These are phyloP conservation scores for Micrasema longulum DNA, from an alignment of 1,140 invertebrate genomes.

Conservation along the genomic window DNA sequence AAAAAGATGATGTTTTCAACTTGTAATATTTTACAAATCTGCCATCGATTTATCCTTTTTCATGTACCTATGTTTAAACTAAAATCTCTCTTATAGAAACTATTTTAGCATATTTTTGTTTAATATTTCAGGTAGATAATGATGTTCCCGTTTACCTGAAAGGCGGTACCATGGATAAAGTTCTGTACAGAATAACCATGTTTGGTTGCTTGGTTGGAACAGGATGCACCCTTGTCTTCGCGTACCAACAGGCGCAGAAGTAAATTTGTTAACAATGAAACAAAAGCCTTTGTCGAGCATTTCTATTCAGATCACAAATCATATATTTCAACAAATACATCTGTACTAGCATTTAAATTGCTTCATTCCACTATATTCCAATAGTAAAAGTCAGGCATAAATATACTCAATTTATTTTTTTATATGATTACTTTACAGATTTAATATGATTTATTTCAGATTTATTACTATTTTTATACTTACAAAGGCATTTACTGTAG, in stretches of 20 bases:
- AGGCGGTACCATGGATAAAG: constrained; percentile 68
- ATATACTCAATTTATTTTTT: constrained; percentile 5
- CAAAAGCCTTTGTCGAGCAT: not conserved
- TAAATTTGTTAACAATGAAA: constrained; percentile 7
- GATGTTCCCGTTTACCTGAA: constrained; percentile 73
- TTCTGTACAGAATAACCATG: constrained; percentile 68
- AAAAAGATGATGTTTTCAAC: no score
- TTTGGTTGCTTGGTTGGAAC: constrained; percentile 61
- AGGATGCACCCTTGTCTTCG: constrained; percentile 40
- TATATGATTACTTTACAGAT: not conserved
- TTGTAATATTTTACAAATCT: no score
- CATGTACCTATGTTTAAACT: no score
- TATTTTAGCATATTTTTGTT: no score
- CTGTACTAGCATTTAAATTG: no score
- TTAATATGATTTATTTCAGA: constrained; percentile 12
- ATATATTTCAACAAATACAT: no score
- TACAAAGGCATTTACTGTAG: constrained; percentile 1
- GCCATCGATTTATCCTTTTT: no score
- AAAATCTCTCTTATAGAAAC: no score
- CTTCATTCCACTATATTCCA: no score
- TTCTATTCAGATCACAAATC: no score
- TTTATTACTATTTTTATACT: constrained; percentile 1
- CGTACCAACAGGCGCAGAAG: not conserved
- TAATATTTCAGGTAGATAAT: constrained; percentile 64
- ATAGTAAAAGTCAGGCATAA: not conserved